Percentiles rank a stretch among this genome's conserved stretches.
phyloP scores from a whole-genome alignment of 2,888 invertebrate species.

The Reticulitermes lucifugus region DNA sequence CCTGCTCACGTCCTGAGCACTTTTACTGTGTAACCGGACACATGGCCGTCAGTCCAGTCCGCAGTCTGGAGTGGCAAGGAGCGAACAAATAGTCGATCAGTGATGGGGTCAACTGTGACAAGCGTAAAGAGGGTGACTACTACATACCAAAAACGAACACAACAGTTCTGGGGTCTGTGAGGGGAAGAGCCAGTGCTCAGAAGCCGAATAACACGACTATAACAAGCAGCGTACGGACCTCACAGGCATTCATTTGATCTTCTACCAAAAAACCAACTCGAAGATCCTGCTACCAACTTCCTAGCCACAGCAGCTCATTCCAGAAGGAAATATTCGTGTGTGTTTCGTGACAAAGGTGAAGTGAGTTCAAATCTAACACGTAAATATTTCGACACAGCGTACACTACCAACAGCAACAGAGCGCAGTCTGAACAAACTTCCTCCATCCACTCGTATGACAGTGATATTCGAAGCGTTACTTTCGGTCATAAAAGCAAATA shows the following conservation, averaged over 20 bases:
- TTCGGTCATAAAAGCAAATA: too few species aligned
- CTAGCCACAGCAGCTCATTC: too few species aligned
- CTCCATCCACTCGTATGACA: too few species aligned
- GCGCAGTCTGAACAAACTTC: too few species aligned
- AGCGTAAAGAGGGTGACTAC: not conserved
- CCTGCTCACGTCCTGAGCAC: not conserved
- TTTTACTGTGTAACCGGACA: slow-evolving; percentile 14
- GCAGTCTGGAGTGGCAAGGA: not conserved
- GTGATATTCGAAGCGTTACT: too few species aligned
- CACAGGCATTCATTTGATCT: too few species aligned
- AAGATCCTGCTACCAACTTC: too few species aligned
- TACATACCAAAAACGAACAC: not conserved
- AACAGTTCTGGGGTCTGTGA: not conserved
- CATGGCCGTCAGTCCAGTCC: slow-evolving; percentile 11
- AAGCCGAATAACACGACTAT: not conserved
- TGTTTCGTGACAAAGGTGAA: not conserved
- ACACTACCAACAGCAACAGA: not conserved
- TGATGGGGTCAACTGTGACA: not conserved
- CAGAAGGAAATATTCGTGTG: not conserved
- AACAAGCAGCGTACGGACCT: not conserved
- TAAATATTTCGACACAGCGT: not conserved
- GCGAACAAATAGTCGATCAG: not conserved
- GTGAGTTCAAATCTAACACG: not conserved
- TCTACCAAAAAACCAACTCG: too few species aligned
- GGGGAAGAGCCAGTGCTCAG: not conserved